phyloP scores from a whole-genome alignment of 2,113 vertebrate species.

The Salvelinus namaycush region DNA sequence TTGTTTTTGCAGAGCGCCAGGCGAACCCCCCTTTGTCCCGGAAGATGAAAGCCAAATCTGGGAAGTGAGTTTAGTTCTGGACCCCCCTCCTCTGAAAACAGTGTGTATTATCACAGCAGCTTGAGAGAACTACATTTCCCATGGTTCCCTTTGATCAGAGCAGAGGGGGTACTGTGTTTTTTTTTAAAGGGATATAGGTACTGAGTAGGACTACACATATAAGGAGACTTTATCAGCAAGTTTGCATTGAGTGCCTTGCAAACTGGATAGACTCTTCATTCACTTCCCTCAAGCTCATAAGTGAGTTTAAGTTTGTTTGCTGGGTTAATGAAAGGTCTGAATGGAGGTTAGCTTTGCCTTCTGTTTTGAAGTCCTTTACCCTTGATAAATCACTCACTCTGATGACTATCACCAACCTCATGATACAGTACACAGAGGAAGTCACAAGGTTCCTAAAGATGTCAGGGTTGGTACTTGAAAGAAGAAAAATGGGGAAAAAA shows the following conservation, averaged over 20 bases:
- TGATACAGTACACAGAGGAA: too few relatives aligned
- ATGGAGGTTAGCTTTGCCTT: conserved; percentile 45
- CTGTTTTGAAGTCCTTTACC: conserved; percentile 33
- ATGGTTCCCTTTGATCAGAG: conserved; percentile 65
- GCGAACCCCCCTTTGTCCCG: conserved; percentile 38
- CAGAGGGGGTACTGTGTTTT: conserved; percentile 25
- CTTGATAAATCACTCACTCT: neutral
- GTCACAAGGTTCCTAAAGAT: too few relatives aligned
- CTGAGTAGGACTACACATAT: conserved; percentile 40
- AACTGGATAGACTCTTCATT: conserved; percentile 2
- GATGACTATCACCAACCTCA: too few relatives aligned
- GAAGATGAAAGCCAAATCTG: conserved; percentile 71
- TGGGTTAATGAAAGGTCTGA: conserved; percentile 71
- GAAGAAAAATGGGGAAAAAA: too few relatives aligned
- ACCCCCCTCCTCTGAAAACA: conserved; percentile 54
- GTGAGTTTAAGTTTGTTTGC: conserved; percentile 59
- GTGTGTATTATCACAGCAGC: conserved; percentile 57
- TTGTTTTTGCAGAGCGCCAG: conserved; percentile 42
- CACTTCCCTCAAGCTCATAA: too few relatives aligned
- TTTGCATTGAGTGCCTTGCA: conserved; percentile 38
- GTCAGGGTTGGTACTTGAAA: too few relatives aligned
- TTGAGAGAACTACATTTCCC: conserved; percentile 71
- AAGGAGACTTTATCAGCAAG: conserved; percentile 47
- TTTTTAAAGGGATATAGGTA: conserved; percentile 10
- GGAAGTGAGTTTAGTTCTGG: conserved; percentile 62